Evolutionary conservation across 1,140 invertebrate genomes (phyloP).

Genomic region (Drosophila auraria): DNA sequence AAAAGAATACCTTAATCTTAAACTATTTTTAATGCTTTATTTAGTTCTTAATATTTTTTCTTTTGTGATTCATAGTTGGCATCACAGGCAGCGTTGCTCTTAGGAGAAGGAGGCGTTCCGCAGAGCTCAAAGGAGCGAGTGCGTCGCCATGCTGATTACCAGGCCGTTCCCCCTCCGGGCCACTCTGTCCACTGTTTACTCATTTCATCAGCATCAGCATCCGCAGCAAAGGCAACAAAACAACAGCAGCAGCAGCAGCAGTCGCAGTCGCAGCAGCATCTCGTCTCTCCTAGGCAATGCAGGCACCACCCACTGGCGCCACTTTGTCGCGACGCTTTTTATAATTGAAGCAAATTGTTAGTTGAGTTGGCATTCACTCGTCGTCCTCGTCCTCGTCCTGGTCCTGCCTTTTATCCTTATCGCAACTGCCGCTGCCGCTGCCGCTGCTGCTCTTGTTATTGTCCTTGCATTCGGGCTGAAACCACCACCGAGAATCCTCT

Average conservation of each 20-base stretch:
- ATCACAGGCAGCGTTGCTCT: constrained; percentile 6
- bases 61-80: not conserved
- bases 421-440: not conserved
- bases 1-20: too few species aligned
- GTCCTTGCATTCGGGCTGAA: constrained; percentile 60
- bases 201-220: constrained; percentile 40
- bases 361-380: constrained; percentile 75
- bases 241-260: constrained; percentile 23
- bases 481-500: constrained; percentile 25
- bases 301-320: constrained; percentile 60
- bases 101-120: constrained; percentile 21
- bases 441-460: constrained; percentile 40
- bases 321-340: constrained; percentile 83
- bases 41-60: too few species aligned
- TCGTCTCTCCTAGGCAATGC: constrained; percentile 36
- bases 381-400: constrained; percentile 14
- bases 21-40: too few species aligned
- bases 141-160: constrained; percentile 66
- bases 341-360: constrained; percentile 84
- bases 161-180: constrained; percentile 47
- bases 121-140: constrained; percentile 38
- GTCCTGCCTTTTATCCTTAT: constrained; percentile 9
- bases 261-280: constrained; percentile 22
- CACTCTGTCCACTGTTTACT: constrained; percentile 61
- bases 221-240: constrained; percentile 22